Evolutionary conservation across 2,113 vertebrate genomes (phyloP), one percentile per base, ranked within the genome.

Genomic region (Tachycineta bicolor): DNA sequence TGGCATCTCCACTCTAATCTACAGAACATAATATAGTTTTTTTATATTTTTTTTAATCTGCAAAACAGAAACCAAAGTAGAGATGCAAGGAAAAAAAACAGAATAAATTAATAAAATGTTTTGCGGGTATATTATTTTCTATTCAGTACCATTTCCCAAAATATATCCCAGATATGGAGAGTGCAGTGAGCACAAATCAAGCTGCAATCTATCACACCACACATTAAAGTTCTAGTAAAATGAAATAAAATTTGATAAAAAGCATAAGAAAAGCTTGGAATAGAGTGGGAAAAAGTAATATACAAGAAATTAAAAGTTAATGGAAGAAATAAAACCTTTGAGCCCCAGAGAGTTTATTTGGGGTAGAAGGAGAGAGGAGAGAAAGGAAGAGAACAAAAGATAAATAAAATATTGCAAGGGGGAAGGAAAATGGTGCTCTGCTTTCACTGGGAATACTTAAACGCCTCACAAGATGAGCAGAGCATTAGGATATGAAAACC

Each of bases 401-500:
- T 88, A 96, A 97, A 92, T 67, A 92, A 93, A 94, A 94, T 69
- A 68, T 65, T 63, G 64, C 50, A 65, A 90, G 14, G 16, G n/a
- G 22, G 39, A 75, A 88, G 46, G 88, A 83, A 52, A 64, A 77
- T 28, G 18, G 76, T 78, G 20, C 65, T 83, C 29, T 89, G 73
- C 64, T 89, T 95, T 81, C 73, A 41, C 25, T 76, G 83, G 81
- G 62, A 96, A 94, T 95, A 82, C 58, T 93, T 93, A 76, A 86
- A 78, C 76, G 88, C 76, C 55, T 93, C 91, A 76, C 59, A 93
- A 92, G 63, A 74, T 80, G 85, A 96, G 89, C 90, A 71, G 91
- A 94, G 41, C 25, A 87, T 73, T 64, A 80, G 65, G 74, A 94
- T 92, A 84, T 85, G 89, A 87, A 96, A 94, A 96, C 74, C 94